Conservation (phyloP, 2,797 vertebrate genomes). For the Urocyon cinereoargenteus region DNA sequence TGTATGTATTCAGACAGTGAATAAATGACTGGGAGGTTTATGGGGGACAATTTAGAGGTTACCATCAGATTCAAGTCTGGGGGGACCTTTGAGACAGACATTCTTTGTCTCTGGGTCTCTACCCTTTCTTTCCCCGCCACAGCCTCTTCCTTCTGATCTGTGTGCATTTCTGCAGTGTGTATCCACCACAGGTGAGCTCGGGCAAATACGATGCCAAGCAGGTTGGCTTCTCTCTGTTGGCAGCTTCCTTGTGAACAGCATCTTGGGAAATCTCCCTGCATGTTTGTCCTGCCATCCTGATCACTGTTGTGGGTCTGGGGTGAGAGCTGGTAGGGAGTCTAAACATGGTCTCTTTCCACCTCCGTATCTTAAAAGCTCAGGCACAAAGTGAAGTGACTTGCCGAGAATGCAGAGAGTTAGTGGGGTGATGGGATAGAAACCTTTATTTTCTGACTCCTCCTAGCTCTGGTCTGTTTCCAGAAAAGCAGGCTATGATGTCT, state of each 20-base stretch:
- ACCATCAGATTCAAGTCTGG: background rate
- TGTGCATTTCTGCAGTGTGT: rapidly evolving
- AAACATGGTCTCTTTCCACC: rapidly evolving
- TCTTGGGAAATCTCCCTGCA: background rate
- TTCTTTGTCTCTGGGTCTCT: background rate
- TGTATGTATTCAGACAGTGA: background rate
- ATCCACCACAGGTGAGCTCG: rapidly evolving
- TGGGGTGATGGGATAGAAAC: background rate
- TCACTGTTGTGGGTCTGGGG: background rate
- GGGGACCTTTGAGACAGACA: background rate
- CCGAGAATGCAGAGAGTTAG: background rate
- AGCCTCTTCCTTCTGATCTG: background rate
- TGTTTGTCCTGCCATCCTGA: background rate
- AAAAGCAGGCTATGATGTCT: background rate
- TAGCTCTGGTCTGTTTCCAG: background rate
- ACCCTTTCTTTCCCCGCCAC: background rate
- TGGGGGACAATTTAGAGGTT: background rate
- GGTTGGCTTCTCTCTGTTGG: too few species aligned
- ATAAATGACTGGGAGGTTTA: background rate
- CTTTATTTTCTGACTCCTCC: background rate
- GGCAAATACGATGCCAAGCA: rapidly evolving
- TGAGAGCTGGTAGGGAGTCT: background rate
- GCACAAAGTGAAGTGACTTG: background rate
- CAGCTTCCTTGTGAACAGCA: background rate
- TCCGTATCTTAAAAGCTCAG: background rate